phyloP scores from a whole-genome alignment of 2,888 invertebrate genomes.

The Drosophila bunnanda region DNA sequence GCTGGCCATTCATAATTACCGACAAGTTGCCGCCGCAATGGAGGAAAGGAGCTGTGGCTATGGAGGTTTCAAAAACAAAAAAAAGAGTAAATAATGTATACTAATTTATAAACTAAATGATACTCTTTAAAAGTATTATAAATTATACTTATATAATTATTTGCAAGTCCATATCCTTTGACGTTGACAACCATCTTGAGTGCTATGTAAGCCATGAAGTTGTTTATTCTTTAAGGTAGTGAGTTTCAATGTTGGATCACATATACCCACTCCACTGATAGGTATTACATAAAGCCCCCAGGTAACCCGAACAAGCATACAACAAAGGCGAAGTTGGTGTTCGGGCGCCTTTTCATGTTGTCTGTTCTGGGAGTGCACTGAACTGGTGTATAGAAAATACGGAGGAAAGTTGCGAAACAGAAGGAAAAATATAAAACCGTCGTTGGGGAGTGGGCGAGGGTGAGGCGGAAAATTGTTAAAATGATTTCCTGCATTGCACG shows the following conservation, averaged over 20 bases:
- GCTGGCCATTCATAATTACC: constrained; percentile 75
- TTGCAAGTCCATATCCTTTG: no score
- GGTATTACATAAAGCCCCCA: constrained; percentile 16
- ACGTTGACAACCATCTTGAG: not conserved
- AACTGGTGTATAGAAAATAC: constrained; percentile 61
- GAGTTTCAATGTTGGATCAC: no score
- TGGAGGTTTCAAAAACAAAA: constrained; percentile 8
- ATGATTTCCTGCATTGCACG: constrained; percentile 78
- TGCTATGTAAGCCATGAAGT: no score
- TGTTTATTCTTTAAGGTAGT: not conserved
- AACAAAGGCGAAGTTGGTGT: constrained; percentile 67
- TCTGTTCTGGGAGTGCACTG: constrained; percentile 69
- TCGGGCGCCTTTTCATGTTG: constrained; percentile 62
- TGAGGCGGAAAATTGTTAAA: constrained; percentile 73
- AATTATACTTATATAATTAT: not conserved
- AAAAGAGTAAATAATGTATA: not conserved
- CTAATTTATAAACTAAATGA: not conserved
- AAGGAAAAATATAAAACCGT: constrained; percentile 27
- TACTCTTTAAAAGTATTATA: not conserved
- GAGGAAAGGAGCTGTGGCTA: constrained; percentile 42
- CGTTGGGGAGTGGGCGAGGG: not conserved
- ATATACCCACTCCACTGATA: not conserved
- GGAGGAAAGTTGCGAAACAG: constrained; percentile 34
- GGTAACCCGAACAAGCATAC: constrained; percentile 34
- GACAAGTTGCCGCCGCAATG: constrained; percentile 39